Conservation (phyloP, 1,140 invertebrate species). For the Heliconius himera region DNA sequence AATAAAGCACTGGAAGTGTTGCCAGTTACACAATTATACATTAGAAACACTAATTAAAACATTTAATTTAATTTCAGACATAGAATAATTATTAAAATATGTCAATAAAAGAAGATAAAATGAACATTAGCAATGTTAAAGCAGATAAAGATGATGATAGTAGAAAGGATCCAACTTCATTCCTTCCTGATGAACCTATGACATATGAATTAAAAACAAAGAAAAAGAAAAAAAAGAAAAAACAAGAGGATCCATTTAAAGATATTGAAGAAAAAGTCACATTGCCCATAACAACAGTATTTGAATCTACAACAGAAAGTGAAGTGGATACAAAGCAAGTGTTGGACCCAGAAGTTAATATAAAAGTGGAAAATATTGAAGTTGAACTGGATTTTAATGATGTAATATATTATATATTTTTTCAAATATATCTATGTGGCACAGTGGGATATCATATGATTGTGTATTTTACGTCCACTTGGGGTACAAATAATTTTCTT, state of each 20-base stretch:
- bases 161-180: slow-evolving; percentile 67
- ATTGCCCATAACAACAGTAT: slow-evolving; percentile 41
- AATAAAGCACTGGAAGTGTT: not conserved
- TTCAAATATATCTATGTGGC: not conserved
- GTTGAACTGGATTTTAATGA: slow-evolving; percentile 76
- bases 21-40: not conserved
- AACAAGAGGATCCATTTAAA: slow-evolving; percentile 71
- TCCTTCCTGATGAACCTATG: slow-evolving; percentile 72
- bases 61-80: slow-evolving; percentile 22
- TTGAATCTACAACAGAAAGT: slow-evolving; percentile 38
- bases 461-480: too few species aligned
- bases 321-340: slow-evolving; percentile 32
- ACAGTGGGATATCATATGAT: not conserved
- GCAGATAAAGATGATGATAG: slow-evolving; percentile 42
- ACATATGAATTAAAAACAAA: slow-evolving; percentile 72
- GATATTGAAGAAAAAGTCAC: slow-evolving; percentile 60
- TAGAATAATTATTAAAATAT: slow-evolving; percentile 36
- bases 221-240: slow-evolving; percentile 68
- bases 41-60: not conserved
- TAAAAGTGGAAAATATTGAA: slow-evolving; percentile 76
- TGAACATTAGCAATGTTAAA: slow-evolving; percentile 47
- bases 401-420: slow-evolving; percentile 55
- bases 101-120: slow-evolving; percentile 41
- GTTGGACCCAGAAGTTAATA: slow-evolving; percentile 68
- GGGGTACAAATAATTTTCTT: too few species aligned